Base-by-base conservation (phyloP, 2,113 vertebrate species). In the Trichomycterus rosablanca region DNA sequence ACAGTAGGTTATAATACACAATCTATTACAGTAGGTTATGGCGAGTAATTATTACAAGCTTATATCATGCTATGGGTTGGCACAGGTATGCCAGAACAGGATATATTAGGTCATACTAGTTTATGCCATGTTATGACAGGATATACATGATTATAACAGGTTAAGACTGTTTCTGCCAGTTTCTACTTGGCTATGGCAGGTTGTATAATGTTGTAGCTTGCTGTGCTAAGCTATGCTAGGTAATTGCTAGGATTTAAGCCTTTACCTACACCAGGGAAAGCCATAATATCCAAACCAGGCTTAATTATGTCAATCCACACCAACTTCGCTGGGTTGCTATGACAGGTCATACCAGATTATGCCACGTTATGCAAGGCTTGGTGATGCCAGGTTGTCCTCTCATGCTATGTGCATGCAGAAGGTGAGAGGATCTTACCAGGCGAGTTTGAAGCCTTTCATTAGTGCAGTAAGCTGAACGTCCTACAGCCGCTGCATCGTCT, bases 381-480 rank as follows among this genome's bases (percentile, higher is more conserved):
- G 9, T 4, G 3, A 44, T 16, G 2, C 0, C 9, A 44, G 42
- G 42, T 22, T 12, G 10, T 2, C 34, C 9, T 11, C 4, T 10
- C 9, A 35, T 2, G 34, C 34, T 12, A 35, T 8, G 34, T 7
- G 9, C 34, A 35, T 35, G 7, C n/a, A 10, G 5, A 15, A 62
- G 23, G 23, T 23, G 39, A 12, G 22, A n/a, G 50, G 9, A 16
- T 63, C 87, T 92, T 89, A 92, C 91, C 91, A 93, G 85, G 89
- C 90, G 28, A 92, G 90, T 87, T 89, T 92, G 89, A 93, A 92
- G 79, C 91, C 90, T 90, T 89, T 93, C 91, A 93, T 92, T 73
- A 87, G 88, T 85, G 85, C 88, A 82, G 86, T 73, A 76, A 74
- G 75, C 73, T 77, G 9, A 35, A 57, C 75, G 84, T 76, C 83